phyloP scores from a whole-genome alignment of 2,797 vertebrate genomes.

The Vultur gryphus region DNA sequence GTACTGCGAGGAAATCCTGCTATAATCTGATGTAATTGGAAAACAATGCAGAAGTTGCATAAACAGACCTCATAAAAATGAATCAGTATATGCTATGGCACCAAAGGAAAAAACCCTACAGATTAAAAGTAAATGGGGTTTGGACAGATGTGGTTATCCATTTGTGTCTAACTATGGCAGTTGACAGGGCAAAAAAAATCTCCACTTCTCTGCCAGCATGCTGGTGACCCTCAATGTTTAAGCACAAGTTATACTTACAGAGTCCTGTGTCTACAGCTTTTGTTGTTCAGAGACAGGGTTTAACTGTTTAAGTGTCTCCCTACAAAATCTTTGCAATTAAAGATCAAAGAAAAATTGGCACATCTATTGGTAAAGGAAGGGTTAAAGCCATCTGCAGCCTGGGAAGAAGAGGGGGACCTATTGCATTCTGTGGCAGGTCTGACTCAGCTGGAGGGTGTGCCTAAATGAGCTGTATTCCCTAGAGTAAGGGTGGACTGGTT shows the following conservation, averaged over 20 bases:
- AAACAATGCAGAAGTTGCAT: not conserved
- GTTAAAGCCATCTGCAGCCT: not conserved
- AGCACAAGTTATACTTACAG: not conserved
- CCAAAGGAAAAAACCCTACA: fast-evolving
- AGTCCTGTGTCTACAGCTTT: not conserved
- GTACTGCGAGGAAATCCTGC: not conserved
- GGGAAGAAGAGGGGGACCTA: not conserved
- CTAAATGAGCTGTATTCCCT: not conserved
- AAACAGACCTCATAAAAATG: not conserved
- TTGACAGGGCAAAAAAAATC: not conserved
- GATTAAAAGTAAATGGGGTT: not conserved
- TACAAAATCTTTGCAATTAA: not conserved
- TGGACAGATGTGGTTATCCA: not conserved
- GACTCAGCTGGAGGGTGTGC: not conserved
- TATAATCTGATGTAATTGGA: not conserved
- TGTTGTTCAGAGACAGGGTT: not conserved
- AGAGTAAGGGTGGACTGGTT: not conserved
- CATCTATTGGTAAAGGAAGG: not conserved
- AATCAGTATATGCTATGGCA: not conserved
- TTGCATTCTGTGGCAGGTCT: not conserved
- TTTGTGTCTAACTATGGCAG: not conserved
- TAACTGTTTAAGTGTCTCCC: not conserved
- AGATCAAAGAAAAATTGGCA: not conserved
- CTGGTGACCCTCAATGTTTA: not conserved
- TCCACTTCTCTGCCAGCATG: not conserved